phyloP scores from a whole-genome alignment of 1,140 invertebrate species.

The Drosophila littoralis region DNA sequence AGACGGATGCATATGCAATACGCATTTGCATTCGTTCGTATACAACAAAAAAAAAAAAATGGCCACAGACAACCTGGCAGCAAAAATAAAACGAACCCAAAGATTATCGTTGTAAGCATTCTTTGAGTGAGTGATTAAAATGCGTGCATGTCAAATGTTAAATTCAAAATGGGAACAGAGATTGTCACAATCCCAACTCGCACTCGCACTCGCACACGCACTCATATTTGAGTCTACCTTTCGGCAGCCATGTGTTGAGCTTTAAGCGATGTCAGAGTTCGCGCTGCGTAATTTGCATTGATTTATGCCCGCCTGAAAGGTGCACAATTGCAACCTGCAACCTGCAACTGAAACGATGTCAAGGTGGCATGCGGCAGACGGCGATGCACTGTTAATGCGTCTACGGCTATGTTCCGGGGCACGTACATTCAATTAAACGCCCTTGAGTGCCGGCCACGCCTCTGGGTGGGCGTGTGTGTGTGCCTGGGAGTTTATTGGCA shows the following conservation, averaged over 20 bases:
- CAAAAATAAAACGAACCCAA: conserved; percentile 35
- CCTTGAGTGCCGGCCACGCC: conserved; percentile 73
- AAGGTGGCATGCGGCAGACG: conserved; percentile 59
- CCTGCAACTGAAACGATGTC: conserved; percentile 57
- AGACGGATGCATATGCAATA: conserved; percentile 33
- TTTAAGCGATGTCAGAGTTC: conserved; percentile 59
- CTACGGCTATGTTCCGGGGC: conserved; percentile 65
- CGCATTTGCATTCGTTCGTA: conserved; percentile 26
- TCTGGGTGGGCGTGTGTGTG: conserved; percentile 9
- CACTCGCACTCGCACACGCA: conserved; percentile 3
- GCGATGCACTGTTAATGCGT: conserved; percentile 71
- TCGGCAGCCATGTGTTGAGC: conserved; percentile 62
- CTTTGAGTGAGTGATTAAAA: conserved; percentile 82
- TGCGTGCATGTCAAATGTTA: conserved; percentile 57
- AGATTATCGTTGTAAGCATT: conserved; percentile 78
- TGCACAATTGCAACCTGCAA: conserved; percentile 27
- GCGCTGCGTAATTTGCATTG: conserved; percentile 74
- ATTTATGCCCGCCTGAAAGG: conserved; percentile 59
- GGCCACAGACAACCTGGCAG: conserved; percentile 29
- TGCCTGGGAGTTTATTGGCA: conserved; percentile 68
- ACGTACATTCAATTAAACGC: conserved; percentile 83
- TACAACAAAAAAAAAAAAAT: conserved; percentile 28
- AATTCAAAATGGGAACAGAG: conserved; percentile 42
- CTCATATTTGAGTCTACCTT: not conserved
- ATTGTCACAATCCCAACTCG: conserved; percentile 42